phyloP scores from a whole-genome alignment of 2,113 vertebrate species.

The Hyperoodon ampullatus region DNA sequence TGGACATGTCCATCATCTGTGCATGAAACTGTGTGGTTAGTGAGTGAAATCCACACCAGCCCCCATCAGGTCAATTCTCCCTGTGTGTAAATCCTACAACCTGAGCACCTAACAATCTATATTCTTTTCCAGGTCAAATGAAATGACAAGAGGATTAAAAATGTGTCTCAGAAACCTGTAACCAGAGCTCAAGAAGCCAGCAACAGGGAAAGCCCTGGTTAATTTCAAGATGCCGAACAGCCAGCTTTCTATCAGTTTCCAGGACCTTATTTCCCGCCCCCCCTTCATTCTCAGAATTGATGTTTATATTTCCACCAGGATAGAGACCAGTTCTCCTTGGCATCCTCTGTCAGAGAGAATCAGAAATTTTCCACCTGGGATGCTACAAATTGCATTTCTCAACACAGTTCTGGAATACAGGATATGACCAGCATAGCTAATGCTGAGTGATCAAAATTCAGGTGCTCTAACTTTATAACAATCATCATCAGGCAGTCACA shows the following conservation, averaged over 20 bases:
- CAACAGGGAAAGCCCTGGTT: constrained; percentile 41
- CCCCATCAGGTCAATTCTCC: constrained; percentile 44
- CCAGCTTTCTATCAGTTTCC: constrained; percentile 63
- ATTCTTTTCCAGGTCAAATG: constrained; percentile 68
- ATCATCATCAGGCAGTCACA: neutral
- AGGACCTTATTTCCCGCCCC: neutral
- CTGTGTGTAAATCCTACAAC: constrained; percentile 61
- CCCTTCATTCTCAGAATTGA: constrained; percentile 69
- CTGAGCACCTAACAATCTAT: constrained; percentile 52
- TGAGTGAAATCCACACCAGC: neutral
- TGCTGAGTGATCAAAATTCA: constrained; percentile 49
- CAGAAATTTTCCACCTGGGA: constrained; percentile 81
- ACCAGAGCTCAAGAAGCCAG: constrained; percentile 40
- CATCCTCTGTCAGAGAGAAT: constrained; percentile 73
- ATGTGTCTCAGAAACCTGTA: neutral
- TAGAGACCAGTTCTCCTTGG: constrained; percentile 77
- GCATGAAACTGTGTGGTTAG: neutral
- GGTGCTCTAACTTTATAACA: constrained; percentile 11
- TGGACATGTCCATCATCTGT: neutral
- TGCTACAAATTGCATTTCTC: constrained; percentile 78
- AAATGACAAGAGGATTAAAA: constrained; percentile 71
- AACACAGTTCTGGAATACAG: constrained; percentile 51
- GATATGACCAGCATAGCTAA: constrained; percentile 71
- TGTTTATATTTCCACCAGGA: constrained; percentile 77
- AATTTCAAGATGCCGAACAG: constrained; percentile 65